These are phyloP conservation scores for Eudasyphora cyanicolor DNA, from an alignment of 2,888 invertebrate genomes.

Conservation along the genomic window DNA sequence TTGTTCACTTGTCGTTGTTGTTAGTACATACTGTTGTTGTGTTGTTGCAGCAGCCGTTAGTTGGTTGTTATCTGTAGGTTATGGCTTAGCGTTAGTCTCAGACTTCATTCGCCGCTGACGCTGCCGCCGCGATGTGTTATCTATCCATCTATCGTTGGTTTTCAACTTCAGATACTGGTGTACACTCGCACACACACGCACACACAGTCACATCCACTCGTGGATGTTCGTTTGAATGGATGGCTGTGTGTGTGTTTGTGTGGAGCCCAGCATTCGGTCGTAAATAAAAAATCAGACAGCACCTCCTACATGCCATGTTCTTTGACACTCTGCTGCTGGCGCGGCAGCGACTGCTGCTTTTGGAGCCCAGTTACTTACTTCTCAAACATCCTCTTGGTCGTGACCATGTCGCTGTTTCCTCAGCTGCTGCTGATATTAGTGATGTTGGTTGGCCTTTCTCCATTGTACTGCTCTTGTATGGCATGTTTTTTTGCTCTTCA, in stretches of 20 bases:
- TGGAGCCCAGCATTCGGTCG: slow-evolving; percentile 22
- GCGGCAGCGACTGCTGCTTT: neutral
- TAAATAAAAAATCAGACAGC: slow-evolving; percentile 39
- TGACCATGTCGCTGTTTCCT: neutral
- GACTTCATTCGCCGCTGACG: slow-evolving; percentile 1
- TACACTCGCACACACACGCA: neutral
- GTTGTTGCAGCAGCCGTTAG: slow-evolving; percentile 31
- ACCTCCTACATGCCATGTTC: slow-evolving; percentile 60
- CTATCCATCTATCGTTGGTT: slow-evolving; percentile 14
- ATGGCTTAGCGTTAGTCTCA: slow-evolving; percentile 41
- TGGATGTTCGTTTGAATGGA: neutral
- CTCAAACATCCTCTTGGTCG: neutral
- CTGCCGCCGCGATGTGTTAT: too few relatives aligned
- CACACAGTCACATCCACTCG: neutral
- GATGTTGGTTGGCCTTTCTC: too few relatives aligned
- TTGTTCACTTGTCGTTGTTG: slow-evolving; percentile 32
- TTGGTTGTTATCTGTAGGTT: slow-evolving; percentile 56
- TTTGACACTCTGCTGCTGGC: slow-evolving; percentile 27
- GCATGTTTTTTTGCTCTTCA: neutral
- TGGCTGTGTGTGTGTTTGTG: slow-evolving; percentile 26
- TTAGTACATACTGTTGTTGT: slow-evolving; percentile 12
- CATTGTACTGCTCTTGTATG: too few relatives aligned
- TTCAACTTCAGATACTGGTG: neutral
- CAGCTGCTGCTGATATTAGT: too few relatives aligned
- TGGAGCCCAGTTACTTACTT: slow-evolving; percentile 8